Evolutionary conservation across 2,888 invertebrate genomes (phyloP).

Genomic region (Limnephilus auricula): DNA sequence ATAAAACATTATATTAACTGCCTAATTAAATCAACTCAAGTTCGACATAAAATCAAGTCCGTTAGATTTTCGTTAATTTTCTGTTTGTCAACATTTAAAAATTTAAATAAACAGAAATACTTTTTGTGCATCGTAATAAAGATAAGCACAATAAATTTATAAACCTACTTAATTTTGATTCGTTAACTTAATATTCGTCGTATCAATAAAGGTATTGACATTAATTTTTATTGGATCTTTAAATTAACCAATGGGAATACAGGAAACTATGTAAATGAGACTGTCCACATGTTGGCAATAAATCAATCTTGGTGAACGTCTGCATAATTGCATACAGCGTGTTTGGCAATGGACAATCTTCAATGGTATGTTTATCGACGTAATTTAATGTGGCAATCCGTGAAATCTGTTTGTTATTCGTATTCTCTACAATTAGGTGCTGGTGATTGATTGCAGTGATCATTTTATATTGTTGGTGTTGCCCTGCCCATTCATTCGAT

Average conservation of each 20-base stretch:
- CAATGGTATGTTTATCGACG: conserved; percentile 28
- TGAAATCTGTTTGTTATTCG: conserved; percentile 28
- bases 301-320: conserved; percentile 43
- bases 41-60: not conserved
- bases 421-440: conserved; percentile 34
- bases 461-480: conserved; percentile 5
- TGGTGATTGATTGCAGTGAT: conserved; percentile 5
- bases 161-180: not conserved
- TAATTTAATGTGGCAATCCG: conserved; percentile 14
- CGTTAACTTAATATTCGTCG: not conserved
- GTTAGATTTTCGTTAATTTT: not conserved
- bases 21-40: not conserved
- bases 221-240: not conserved
- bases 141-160: not conserved
- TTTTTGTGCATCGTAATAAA: not conserved
- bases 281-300: conserved; percentile 33
- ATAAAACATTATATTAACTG: not conserved
- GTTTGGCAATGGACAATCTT: conserved; percentile 27
- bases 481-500: conserved; percentile 4
- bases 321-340: conserved; percentile 50
- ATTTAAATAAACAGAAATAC: no score
- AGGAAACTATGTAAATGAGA: conserved; percentile 43
- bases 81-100: no score
- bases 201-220: not conserved
- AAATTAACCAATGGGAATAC: conserved; percentile 18